Evolutionary conservation across 92 coral and sea anemone genomes (phyloP), one percentile per base, ranked within the genome.

Genomic region (Phenganax marumi): DNA sequence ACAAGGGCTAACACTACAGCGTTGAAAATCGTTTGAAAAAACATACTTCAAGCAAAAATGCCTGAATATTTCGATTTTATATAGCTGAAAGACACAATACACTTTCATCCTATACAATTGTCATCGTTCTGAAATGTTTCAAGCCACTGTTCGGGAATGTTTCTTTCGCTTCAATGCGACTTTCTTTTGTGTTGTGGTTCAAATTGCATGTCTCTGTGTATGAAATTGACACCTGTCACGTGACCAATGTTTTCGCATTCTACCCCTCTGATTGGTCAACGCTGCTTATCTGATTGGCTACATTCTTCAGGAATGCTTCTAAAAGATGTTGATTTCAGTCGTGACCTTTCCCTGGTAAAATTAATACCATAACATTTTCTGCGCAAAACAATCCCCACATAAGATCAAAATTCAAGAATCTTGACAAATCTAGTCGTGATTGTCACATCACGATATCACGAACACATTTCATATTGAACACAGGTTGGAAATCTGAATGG

Each of bases 171-270:
- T 7, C 10, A 12, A 66, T 66, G 72, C 25, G 14, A 7, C 43
- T 49, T 25, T 8, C 49, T 58, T 66, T 66, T 66, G 43, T 33
- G 72, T 66, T 66, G 49, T 66, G 8, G 13, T 62, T 16, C 9
- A 7, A 39, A 3, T n/a, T 8, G 33, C 33, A 23, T 62, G 68
- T 66, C 48, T 66, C 49, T 66, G 72, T 66, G 0, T 1, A 21
- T 24, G 72, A 25, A 66, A 66, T 66, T 66, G 81, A 76, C 68
- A 76, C 49, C 56, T 54, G 18, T 48, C 81, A 76, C 81, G 81
- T 76, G 81, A 76, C 49, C 46, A 33, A 57, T 54, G 60, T 21
- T 26, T 22, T 43, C 50, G 23, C 47, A 19, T 47, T 10, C 22
- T 24, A 43, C 68, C 26, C 43, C 13, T 23, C 52, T 76, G 81